phyloP scores from a whole-genome alignment of 2,113 vertebrate genomes.

The Rhinopithecus roxellana region DNA sequence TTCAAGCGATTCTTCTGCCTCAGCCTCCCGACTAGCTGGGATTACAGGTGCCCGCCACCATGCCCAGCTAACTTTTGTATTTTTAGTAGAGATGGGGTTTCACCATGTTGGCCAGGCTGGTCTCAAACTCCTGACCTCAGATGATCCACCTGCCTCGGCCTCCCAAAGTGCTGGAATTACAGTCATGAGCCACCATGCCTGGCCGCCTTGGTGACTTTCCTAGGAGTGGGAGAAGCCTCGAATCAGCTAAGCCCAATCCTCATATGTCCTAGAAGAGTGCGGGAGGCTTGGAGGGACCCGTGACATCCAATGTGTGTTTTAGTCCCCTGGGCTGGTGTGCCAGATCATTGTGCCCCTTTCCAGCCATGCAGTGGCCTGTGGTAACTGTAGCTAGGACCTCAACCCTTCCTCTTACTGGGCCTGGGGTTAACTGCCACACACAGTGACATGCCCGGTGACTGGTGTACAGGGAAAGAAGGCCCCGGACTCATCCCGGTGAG shows the following conservation, averaged over 20 bases:
- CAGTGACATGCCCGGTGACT: constrained; percentile 13
- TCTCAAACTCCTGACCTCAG: too few species aligned
- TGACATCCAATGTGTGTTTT: neutral
- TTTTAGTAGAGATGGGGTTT: too few species aligned
- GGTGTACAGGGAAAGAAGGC: constrained; percentile 58
- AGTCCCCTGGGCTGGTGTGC: neutral
- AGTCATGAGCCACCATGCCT: too few species aligned
- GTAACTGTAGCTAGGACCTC: neutral
- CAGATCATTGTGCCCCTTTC: too few species aligned
- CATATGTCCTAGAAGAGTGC: neutral
- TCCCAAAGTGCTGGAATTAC: too few species aligned
- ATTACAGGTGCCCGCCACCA: too few species aligned
- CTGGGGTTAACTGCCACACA: constrained; percentile 39
- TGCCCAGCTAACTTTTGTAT: too few species aligned
- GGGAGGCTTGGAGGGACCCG: fast-evolving
- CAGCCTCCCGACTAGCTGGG: too few species aligned
- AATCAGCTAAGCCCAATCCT: neutral
- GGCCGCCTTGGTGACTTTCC: neutral
- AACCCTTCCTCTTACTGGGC: neutral
- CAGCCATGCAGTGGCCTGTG: fast-evolving
- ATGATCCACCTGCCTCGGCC: too few species aligned
- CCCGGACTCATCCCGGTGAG: constrained; percentile 13
- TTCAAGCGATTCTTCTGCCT: too few species aligned
- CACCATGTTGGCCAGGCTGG: too few species aligned
- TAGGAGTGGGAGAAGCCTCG: neutral